Evolutionary conservation across 1,140 invertebrate genomes (phyloP).

Genomic region (Teleopsis dalmanni): DNA sequence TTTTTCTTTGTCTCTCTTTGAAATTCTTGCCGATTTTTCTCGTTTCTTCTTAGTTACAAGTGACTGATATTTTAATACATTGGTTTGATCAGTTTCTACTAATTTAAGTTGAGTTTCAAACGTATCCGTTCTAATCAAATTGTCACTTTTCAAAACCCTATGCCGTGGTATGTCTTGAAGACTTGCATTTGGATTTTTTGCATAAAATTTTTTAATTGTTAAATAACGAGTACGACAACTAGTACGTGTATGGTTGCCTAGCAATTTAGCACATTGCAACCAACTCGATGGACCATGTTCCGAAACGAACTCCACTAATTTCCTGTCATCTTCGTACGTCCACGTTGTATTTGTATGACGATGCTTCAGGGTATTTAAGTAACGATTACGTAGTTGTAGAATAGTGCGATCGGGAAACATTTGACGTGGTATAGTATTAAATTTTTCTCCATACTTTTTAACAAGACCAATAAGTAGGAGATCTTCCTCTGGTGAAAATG

Average conservation of each 20-base stretch:
- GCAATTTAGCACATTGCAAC: conserved; percentile 41
- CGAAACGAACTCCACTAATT: conserved; percentile 41
- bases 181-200: conserved; percentile 30
- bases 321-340: conserved; percentile 45
- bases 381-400: conserved; percentile 50
- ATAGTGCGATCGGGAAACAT: conserved; percentile 49
- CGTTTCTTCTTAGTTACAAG: no score
- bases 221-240: conserved; percentile 46
- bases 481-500: conserved; percentile 54
- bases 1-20: no score
- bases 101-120: no score
- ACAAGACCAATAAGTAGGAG: conserved; percentile 51
- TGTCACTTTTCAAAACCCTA: no score
- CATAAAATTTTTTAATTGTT: conserved; percentile 40
- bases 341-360: conserved; percentile 43
- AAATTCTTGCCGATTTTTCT: no score
- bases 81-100: no score
- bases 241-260: conserved; percentile 45
- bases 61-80: no score
- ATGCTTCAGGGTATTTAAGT: conserved; percentile 42
- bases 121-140: no score
- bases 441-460: conserved; percentile 54
- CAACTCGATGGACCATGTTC: conserved; percentile 42
- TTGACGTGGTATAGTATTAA: conserved; percentile 45
- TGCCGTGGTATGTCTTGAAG: conserved; percentile 36